Evolutionary conservation across 2,113 vertebrate species (phyloP).

Genomic region (Delphinus delphis): DNA sequence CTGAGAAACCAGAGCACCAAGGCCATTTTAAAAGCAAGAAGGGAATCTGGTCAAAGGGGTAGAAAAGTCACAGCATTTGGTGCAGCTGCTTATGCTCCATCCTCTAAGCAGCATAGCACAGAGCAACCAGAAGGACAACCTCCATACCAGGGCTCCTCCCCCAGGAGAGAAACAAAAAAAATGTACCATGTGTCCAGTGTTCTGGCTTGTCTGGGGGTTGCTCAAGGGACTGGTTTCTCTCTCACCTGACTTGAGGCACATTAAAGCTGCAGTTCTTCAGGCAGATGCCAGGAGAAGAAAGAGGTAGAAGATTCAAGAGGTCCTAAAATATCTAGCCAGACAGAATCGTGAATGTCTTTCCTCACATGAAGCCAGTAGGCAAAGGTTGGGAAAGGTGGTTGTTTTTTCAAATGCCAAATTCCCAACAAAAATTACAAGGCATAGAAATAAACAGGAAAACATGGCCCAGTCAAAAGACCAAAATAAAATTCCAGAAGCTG

Average conservation of each 20-base stretch:
- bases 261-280: not conserved
- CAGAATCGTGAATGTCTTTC: not conserved
- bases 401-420: not conserved
- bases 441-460: not conserved
- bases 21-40: not conserved
- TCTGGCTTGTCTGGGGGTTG: not conserved
- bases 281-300: not conserved
- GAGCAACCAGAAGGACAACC: not conserved
- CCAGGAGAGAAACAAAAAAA: not conserved
- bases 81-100: not conserved
- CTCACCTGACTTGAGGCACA: not conserved
- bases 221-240: not conserved
- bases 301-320: not conserved
- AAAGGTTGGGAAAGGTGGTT: not conserved
- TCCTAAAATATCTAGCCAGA: not conserved
- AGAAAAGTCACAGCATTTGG: not conserved
- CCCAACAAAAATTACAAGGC: not conserved
- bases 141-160: not conserved
- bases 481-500: not conserved
- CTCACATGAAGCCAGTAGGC: not conserved
- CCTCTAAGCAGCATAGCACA: not conserved
- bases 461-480: not conserved
- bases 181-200: not conserved
- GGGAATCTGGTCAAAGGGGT: not conserved
- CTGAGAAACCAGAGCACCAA: not conserved